These are phyloP conservation scores for Crossoptilon crossoptilon DNA, from an alignment of 2,797 vertebrate genomes.

Conservation along the genomic window DNA sequence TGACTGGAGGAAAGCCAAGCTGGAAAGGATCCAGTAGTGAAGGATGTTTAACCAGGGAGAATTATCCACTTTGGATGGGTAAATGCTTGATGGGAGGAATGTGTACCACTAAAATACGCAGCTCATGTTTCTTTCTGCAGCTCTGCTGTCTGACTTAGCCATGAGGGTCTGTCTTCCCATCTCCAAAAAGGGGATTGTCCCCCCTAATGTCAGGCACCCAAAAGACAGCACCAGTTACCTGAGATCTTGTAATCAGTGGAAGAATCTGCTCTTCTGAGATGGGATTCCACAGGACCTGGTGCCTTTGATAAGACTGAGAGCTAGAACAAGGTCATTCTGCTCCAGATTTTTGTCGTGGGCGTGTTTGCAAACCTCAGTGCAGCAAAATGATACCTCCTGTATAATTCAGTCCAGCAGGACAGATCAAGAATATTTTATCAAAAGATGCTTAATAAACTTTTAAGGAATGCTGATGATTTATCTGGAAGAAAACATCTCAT, in stretches of 20 bases:
- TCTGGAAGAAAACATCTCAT: not conserved
- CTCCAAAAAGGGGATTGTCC: not conserved
- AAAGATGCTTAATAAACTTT: not conserved
- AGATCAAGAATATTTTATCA: not conserved
- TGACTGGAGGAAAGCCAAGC: fast-evolving
- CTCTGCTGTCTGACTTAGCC: not conserved
- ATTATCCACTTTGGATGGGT: not conserved
- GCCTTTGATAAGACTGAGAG: not conserved
- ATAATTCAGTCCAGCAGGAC: not conserved
- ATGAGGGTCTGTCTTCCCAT: not conserved
- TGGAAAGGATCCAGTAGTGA: not conserved
- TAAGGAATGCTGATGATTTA: not conserved
- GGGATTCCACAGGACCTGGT: not conserved
- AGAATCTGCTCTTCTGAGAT: not conserved
- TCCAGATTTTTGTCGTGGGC: not conserved
- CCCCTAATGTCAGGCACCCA: not conserved
- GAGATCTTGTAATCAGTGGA: not conserved
- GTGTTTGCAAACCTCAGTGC: not conserved
- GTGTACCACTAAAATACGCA: not conserved
- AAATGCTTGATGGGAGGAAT: not conserved
- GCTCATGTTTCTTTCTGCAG: not conserved
- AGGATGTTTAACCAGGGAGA: not conserved
- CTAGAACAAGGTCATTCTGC: not conserved
- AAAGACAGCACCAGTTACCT: not conserved
- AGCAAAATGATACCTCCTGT: not conserved